phyloP scores from a whole-genome alignment of 2,113 vertebrate genomes.

The Cercopithecus mona region DNA sequence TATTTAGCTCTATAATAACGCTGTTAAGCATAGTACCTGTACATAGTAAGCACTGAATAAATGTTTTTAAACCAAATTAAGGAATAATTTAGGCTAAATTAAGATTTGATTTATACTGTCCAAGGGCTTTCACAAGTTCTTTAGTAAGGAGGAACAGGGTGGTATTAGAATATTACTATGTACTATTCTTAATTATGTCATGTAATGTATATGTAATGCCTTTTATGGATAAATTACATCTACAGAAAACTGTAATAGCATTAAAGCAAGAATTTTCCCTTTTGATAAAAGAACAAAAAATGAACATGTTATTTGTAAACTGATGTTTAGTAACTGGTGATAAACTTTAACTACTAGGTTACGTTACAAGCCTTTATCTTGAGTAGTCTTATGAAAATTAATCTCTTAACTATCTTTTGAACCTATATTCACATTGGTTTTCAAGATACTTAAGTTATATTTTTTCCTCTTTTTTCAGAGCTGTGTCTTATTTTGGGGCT shows the following conservation, averaged over 20 bases:
- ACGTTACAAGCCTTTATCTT: no score
- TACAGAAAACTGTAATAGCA: not conserved
- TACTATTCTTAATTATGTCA: not conserved
- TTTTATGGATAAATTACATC: not conserved
- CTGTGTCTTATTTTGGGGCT: no score
- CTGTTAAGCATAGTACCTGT: not conserved
- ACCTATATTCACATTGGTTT: no score
- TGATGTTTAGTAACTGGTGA: no score
- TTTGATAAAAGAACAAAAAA: no score
- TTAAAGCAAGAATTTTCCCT: no score
- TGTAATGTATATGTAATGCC: not conserved
- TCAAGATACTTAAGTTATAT: no score
- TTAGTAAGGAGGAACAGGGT: not conserved
- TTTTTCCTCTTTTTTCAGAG: no score
- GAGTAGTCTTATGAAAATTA: no score
- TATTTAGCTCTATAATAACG: not conserved
- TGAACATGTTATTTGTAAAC: no score
- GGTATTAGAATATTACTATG: not conserved
- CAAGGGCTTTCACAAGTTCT: not conserved
- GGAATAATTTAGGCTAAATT: not conserved
- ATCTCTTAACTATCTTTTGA: no score
- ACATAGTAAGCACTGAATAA: not conserved
- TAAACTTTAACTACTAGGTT: no score
- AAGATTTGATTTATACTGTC: not conserved
- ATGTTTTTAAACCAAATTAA: not conserved